Evolutionary conservation across 2,888 invertebrate species (phyloP).

Genomic region (Tanytarsus gracilentus): DNA sequence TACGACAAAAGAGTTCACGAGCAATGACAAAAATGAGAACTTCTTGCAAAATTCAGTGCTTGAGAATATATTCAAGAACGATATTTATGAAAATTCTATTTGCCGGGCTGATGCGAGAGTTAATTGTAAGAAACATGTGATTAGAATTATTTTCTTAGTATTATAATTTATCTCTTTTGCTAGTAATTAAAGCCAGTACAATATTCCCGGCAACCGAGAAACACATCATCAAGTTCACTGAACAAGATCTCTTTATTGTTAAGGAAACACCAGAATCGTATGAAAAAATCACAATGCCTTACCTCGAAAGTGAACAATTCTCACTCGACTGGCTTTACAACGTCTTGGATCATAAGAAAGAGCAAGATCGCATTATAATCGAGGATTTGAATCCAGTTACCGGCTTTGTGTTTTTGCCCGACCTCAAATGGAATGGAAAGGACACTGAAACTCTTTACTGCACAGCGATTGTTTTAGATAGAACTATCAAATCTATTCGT

Average conservation of each 20-base stretch:
- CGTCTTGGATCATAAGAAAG: conserved; percentile 83
- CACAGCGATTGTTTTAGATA: conserved; percentile 66
- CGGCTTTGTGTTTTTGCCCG: conserved; percentile 85
- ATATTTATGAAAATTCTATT: conserved; percentile 75
- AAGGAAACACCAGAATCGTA: conserved; percentile 80
- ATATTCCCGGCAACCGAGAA: conserved; percentile 91
- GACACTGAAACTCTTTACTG: conserved; percentile 70
- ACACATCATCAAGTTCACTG: conserved; percentile 78
- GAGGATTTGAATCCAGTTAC: conserved; percentile 62
- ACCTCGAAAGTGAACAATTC: conserved; percentile 63
- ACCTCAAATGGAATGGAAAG: conserved; percentile 91
- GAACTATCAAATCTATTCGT: conserved; percentile 70
- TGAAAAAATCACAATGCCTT: conserved; percentile 64
- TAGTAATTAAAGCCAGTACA: conserved; percentile 78
- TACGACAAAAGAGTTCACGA: conserved; percentile 52
- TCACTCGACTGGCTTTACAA: conserved; percentile 94
- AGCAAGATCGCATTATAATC: conserved; percentile 76
- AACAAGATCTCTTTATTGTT: conserved; percentile 64
- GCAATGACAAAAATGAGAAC: conserved; percentile 45
- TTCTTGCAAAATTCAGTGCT: conserved; percentile 54
- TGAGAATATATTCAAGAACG: conserved; percentile 63
- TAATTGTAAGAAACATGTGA: conserved; percentile 50
- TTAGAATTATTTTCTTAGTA: conserved; percentile 8
- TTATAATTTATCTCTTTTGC: conserved; percentile 20
- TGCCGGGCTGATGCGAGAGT: conserved; percentile 54